Evolutionary conservation across 2,113 vertebrate species (phyloP).

Genomic region (Cettia cetti): DNA sequence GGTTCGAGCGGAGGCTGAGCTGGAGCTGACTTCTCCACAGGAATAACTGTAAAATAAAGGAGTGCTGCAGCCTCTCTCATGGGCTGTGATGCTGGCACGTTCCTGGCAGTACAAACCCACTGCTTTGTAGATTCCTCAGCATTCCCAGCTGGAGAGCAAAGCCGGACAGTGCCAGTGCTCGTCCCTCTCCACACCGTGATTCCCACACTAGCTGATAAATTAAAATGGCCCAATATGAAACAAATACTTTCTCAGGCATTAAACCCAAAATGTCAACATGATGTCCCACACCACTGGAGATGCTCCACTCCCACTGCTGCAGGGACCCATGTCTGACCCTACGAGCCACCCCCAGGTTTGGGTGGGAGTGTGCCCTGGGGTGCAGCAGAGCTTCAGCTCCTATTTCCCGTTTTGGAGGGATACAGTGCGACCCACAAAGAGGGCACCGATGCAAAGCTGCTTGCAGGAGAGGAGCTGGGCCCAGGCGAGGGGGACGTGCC

Average conservation of each 20-base stretch:
- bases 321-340: rapidly evolving
- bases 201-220: background rate
- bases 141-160: background rate
- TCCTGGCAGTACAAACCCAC: rapidly evolving
- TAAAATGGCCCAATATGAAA: background rate
- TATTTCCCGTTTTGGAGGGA: background rate
- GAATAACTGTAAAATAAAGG: background rate
- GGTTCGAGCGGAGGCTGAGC: background rate
- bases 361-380: rapidly evolving
- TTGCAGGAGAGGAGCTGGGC: background rate
- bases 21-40: background rate
- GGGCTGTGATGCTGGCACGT: rapidly evolving
- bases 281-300: background rate
- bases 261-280: background rate
- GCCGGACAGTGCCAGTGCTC: rapidly evolving
- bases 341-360: rapidly evolving
- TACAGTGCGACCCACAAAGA: rapidly evolving
- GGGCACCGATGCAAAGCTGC: background rate
- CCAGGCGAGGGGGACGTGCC: rapidly evolving
- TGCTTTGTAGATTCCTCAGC: background rate
- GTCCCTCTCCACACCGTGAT: rapidly evolving
- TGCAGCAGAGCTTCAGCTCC: background rate
- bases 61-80: rapidly evolving
- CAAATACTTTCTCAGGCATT: background rate
- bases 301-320: background rate